Evolutionary conservation across 2,113 vertebrate genomes (phyloP).

Genomic region (Lutjanus erythropterus): DNA sequence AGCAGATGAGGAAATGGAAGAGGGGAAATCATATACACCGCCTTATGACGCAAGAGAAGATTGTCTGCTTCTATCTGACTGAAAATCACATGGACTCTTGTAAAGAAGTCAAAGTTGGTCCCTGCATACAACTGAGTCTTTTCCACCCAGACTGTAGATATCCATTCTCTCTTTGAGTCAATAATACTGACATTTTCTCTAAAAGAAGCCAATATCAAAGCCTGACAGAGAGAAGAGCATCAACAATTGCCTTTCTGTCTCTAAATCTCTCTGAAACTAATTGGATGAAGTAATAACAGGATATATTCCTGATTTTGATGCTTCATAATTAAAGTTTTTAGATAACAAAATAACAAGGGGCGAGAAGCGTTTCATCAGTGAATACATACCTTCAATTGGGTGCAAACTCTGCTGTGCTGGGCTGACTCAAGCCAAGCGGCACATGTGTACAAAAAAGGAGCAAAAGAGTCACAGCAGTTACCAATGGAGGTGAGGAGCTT

Average conservation of each 20-base stretch:
- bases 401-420: too few species aligned
- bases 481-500: too few species aligned
- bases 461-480: too few species aligned
- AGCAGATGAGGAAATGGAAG: conserved; percentile 13
- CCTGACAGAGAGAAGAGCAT: neutral
- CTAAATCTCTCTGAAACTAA: conserved; percentile 2
- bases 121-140: conserved; percentile 10
- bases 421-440: too few species aligned
- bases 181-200: conserved; percentile 40
- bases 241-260: conserved; percentile 9
- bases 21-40: conserved; percentile 26
- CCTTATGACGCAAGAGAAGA: conserved; percentile 41
- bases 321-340: too few species aligned
- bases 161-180: conserved; percentile 2
- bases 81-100: conserved; percentile 5
- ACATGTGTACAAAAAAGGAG: too few species aligned
- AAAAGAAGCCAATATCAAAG: conserved; percentile 27
- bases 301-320: too few species aligned
- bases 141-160: conserved; percentile 31
- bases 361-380: too few species aligned
- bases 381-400: too few species aligned
- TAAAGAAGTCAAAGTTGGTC: neutral
- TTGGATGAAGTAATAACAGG: conserved; percentile 14
- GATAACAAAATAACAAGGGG: too few species aligned
- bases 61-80: conserved; percentile 1